Base-by-base conservation (phyloP, 2,888 invertebrate species). In the Clusia tigrina region DNA sequence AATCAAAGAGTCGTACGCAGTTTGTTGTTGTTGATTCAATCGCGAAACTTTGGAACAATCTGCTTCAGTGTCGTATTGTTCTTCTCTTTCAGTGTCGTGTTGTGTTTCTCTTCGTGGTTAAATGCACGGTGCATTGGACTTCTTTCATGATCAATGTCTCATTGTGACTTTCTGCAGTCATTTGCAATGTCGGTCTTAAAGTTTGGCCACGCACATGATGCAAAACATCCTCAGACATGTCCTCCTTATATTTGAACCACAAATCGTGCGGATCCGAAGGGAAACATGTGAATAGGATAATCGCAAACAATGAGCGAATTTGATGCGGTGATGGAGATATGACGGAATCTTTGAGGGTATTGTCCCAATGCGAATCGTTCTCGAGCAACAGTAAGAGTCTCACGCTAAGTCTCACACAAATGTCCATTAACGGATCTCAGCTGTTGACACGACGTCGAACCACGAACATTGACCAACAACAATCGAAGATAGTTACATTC, bases 21-120 rank as follows among this genome's bases (percentile, higher is more conserved):
- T 25, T n/a, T 26, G 25, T 63, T 56, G 53, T 57, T 63, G 59
- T 59, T 59, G 25, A 59, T 55, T 63, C 22, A 63, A 46, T 60
- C 37, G 26, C n/a, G 60, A 48, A 56, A 60, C 56, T 60, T 60
- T 63, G 53, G 37, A 55, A 58, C n/a, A n/a, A n/a, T n/a, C n/a
- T n/a, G n/a, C n/a, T n/a, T n/a, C n/a, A 48, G 20, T 10, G 42
- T 37, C 61, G 48, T 42, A 10, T 48, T 48, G n/a, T 48, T 48
- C 10, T 48, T 48, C 48, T 48, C 48, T 17, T 48, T 48, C 10
- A 10, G n/a, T 10, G n/a, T n/a, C n/a, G n/a, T n/a, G n/a, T n/a
- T n/a, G n/a, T n/a, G n/a, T n/a, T n/a, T n/a, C n/a, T n/a, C n/a
- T n/a, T 48, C n/a, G 48, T 17, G 6, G 48, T 32, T 32, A 32